Conservation (phyloP, 2,113 vertebrate genomes). For the Prinia subflava region DNA sequence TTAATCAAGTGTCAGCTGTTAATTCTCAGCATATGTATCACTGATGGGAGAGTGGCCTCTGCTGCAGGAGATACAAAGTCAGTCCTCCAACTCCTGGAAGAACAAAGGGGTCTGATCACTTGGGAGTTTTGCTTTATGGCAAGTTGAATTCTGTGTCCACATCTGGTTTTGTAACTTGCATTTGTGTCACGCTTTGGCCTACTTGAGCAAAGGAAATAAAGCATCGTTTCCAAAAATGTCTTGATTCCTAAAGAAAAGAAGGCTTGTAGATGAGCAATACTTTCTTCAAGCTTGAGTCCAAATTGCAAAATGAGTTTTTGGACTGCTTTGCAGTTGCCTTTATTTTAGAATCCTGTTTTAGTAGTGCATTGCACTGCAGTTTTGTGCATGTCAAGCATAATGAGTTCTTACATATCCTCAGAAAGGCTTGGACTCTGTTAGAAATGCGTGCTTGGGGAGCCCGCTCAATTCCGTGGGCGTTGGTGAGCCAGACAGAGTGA, state of each 20-base stretch:
- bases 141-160: neutral
- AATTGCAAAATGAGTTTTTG: neutral
- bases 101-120: neutral
- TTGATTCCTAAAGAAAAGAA: neutral
- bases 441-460: neutral
- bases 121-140: neutral
- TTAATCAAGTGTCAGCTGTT: neutral
- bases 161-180: neutral
- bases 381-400: neutral
- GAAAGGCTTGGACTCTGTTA: neutral
- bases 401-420: neutral
- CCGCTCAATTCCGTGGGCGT: neutral
- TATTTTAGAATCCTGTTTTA: neutral
- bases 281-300: neutral
- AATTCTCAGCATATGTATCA: neutral
- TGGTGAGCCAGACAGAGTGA: neutral
- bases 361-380: neutral
- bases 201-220: constrained; percentile 9
- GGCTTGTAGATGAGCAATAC: neutral
- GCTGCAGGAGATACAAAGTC: neutral
- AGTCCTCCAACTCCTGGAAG: neutral
- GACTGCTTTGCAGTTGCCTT: neutral
- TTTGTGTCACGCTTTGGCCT: constrained; percentile 18
- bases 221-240: neutral
- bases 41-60: neutral